Evolutionary conservation across 1,140 invertebrate species (phyloP), one percentile per base, ranked within the genome.

Genomic region (Probaryconus sp.): DNA sequence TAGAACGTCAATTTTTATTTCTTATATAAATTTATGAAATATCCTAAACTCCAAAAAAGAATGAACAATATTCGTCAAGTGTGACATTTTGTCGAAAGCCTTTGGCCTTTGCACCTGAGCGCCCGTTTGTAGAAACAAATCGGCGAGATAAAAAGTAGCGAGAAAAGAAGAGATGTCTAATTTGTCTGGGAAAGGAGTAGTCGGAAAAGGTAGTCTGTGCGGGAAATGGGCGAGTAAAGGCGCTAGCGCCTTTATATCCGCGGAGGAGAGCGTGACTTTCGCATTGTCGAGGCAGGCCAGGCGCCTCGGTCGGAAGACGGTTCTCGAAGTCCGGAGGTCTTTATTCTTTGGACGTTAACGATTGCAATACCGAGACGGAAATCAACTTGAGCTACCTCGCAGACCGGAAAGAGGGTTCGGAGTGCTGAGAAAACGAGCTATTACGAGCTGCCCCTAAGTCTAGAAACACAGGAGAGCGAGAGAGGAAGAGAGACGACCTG

Each of bases 371-470:
- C 45, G 37, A 40, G 55, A 55, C 69, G 69, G 69, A 73, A 73
- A 65, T 65, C 61, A 73, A 65, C 53, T 65, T 47, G 55, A 73
- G 33, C 48, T 40, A 11, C 42, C 35, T 67, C 63, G 42, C 48
- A 55, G 58, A 58, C 69, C 69, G 69, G 60, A 72, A 65, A 37
- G 60, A 64, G 60, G 69, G 60, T 53, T 71, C 60, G 60, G 21
- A 58, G 17, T 21, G 21, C 43, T 58, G 61, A 72, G 69, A 72
- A 72, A 72, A 72, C 60, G 53, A 72, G 69, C 60, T 33, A 61
- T 65, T 72, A 72, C 60, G 43, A 10, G 45, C 21, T 17, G 35
- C 13, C n/a, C n/a, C n/a, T n/a, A n/a, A n/a, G n/a, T n/a, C n/a
- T n/a, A n/a, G n/a, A n/a, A 30, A 47, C 28, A 21, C 37, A 26